These are phyloP conservation scores for Centropus bengalensis DNA, from an alignment of 2,113 vertebrate genomes.

Conservation along the genomic window DNA sequence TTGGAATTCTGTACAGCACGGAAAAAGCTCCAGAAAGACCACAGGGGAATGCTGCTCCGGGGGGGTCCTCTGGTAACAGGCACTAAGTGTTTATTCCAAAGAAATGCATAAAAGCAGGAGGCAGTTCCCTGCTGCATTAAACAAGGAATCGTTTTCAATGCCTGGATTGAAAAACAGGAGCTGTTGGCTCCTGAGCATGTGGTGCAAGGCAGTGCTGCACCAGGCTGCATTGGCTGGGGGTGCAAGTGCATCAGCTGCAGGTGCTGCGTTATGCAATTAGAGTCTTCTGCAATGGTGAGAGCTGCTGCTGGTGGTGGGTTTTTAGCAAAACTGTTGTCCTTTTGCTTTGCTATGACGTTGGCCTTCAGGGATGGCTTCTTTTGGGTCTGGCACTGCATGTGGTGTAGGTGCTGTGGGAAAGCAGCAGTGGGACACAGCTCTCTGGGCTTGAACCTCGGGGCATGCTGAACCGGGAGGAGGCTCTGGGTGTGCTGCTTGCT, in stretches of 20 bases:
- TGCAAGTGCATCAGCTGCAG: neutral
- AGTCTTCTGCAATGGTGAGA: neutral
- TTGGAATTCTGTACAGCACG: neutral
- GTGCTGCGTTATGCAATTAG: fast-evolving
- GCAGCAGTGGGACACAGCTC: neutral
- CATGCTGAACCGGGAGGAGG: fast-evolving
- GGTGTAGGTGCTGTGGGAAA: neutral
- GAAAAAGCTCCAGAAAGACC: neutral
- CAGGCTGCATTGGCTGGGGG: neutral
- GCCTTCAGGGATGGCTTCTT: neutral
- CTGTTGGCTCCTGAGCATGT: fast-evolving
- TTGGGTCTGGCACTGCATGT: fast-evolving
- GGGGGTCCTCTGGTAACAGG: neutral
- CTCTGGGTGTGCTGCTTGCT: fast-evolving
- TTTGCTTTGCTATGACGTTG: neutral
- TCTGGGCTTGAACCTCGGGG: fast-evolving
- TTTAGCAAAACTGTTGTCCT: neutral
- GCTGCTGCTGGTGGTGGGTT: neutral
- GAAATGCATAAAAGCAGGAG: neutral
- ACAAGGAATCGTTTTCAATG: neutral
- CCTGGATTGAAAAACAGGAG: neutral
- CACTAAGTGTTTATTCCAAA: neutral
- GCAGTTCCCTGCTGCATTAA: neutral
- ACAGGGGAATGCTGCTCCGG: neutral
- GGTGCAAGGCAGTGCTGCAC: neutral